Percentiles rank a stretch among this genome's conserved stretches.
Evolutionary conservation across 2,888 invertebrate species (phyloP).

Genomic region (Zonitis immaculata): DNA sequence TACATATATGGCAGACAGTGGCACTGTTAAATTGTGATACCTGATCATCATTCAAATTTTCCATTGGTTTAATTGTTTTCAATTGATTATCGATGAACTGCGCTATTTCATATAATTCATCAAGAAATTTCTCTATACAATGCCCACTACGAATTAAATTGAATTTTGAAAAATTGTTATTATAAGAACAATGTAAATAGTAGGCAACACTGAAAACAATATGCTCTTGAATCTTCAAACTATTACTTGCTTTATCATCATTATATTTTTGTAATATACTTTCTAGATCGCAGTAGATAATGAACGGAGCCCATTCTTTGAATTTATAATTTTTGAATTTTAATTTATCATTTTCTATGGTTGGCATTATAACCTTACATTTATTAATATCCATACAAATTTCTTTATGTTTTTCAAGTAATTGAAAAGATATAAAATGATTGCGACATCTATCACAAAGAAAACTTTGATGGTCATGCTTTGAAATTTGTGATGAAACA

Average conservation of each 20-base stretch:
- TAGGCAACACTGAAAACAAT: slow-evolving; percentile 22
- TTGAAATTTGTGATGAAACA: slow-evolving; percentile 10
- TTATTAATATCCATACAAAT: not conserved
- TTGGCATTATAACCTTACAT: not conserved
- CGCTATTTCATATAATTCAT: slow-evolving; percentile 18
- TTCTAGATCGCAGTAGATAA: slow-evolving; percentile 24
- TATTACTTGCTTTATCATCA: not conserved
- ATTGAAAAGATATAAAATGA: slow-evolving; percentile 9
- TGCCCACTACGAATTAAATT: slow-evolving; percentile 19
- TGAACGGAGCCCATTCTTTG: slow-evolving; percentile 16
- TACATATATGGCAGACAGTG: slow-evolving; percentile 26
- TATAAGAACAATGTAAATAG: slow-evolving; percentile 28
- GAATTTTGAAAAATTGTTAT: slow-evolving; percentile 25
- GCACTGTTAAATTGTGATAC: not conserved
- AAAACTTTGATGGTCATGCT: slow-evolving; percentile 7
- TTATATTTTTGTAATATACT: slow-evolving; percentile 7
- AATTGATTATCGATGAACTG: slow-evolving; percentile 16
- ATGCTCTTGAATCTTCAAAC: not conserved
- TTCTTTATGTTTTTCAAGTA: slow-evolving; percentile 1
- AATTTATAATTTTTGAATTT: slow-evolving; percentile 8
- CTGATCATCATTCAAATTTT: not conserved
- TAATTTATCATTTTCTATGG: slow-evolving; percentile 18
- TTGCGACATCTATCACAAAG: slow-evolving; percentile 23
- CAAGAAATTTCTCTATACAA: slow-evolving; percentile 26
- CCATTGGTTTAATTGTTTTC: slow-evolving; percentile 19